These are phyloP conservation scores for Drepana arcuata DNA, from an alignment of 1,140 invertebrate species.

Conservation along the genomic window DNA sequence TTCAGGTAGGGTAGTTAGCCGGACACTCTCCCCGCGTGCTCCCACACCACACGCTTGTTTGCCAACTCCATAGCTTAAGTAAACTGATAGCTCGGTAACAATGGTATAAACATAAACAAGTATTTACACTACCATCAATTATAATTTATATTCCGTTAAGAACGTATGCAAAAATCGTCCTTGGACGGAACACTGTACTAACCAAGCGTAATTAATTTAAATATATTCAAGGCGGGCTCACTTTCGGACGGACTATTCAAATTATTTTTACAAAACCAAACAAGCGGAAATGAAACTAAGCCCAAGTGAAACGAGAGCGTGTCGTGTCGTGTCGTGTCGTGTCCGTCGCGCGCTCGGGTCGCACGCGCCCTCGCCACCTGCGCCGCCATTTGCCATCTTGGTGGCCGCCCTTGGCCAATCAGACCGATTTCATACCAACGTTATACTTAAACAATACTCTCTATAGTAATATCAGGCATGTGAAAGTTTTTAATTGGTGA, in stretches of 20 bases:
- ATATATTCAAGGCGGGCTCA: slow-evolving; percentile 40
- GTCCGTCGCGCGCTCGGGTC: background rate
- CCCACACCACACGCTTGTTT: too few species aligned
- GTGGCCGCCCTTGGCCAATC: background rate
- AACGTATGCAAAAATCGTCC: slow-evolving; percentile 53
- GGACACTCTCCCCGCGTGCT: too few species aligned
- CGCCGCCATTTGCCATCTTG: background rate
- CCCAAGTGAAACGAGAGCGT: slow-evolving; percentile 5
- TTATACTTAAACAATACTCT: background rate
- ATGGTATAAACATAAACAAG: slow-evolving; percentile 9
- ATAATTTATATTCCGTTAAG: slow-evolving; percentile 30
- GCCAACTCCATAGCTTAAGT: background rate
- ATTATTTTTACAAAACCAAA: slow-evolving; percentile 42
- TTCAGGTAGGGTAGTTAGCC: too few species aligned
- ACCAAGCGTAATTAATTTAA: slow-evolving; percentile 44
- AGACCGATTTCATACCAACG: background rate
- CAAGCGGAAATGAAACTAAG: slow-evolving; percentile 36
- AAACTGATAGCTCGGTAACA: background rate
- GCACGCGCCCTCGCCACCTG: background rate
- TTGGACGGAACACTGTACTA: slow-evolving; percentile 35
- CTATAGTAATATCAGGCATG: too few species aligned
- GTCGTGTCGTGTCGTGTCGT: background rate
- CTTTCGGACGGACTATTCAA: slow-evolving; percentile 35
- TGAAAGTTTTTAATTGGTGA: too few species aligned
- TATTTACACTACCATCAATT: slow-evolving; percentile 1